Evolutionary conservation across 2,888 invertebrate species (phyloP).

Genomic region (Cryptus viduatorius): DNA sequence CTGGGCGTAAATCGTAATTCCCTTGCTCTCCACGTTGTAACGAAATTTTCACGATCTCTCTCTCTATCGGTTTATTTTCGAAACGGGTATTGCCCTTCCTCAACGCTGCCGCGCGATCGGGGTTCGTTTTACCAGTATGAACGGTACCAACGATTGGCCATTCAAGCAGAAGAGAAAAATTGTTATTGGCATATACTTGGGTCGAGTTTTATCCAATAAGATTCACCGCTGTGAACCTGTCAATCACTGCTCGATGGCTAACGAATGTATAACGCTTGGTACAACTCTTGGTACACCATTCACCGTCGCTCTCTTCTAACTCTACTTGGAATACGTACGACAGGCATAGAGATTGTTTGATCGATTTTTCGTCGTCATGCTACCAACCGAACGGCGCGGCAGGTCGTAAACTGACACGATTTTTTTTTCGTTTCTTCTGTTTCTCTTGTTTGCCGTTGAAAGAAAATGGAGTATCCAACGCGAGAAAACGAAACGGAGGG

Average conservation of each 20-base stretch:
- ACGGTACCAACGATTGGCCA: constrained; percentile 4
- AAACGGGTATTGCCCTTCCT: constrained; percentile 32
- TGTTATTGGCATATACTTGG: background rate
- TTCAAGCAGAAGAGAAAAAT: background rate
- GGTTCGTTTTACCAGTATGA: background rate
- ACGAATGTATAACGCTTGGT: background rate
- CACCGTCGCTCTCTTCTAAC: background rate
- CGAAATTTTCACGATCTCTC: constrained; percentile 50
- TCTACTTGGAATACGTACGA: constrained; percentile 1
- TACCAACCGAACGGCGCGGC: background rate
- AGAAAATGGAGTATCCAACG: background rate
- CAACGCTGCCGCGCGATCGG: background rate
- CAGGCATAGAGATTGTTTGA: constrained; percentile 18
- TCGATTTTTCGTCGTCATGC: constrained; percentile 22
- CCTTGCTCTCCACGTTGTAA: constrained; percentile 62
- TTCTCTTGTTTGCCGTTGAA: constrained; percentile 3
- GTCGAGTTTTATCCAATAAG: background rate
- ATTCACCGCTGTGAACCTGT: background rate
- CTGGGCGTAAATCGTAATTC: constrained; percentile 68
- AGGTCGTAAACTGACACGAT: background rate
- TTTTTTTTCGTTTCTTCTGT: constrained; percentile 4
- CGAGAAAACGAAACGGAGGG: background rate
- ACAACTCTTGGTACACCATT: background rate
- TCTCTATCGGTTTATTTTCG: constrained; percentile 32
- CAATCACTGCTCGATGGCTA: background rate